Percentiles rank a stretch among this genome's conserved stretches.
Conservation (phyloP, 2,797 vertebrate genomes). For the Pithecia hirsuta region DNA sequence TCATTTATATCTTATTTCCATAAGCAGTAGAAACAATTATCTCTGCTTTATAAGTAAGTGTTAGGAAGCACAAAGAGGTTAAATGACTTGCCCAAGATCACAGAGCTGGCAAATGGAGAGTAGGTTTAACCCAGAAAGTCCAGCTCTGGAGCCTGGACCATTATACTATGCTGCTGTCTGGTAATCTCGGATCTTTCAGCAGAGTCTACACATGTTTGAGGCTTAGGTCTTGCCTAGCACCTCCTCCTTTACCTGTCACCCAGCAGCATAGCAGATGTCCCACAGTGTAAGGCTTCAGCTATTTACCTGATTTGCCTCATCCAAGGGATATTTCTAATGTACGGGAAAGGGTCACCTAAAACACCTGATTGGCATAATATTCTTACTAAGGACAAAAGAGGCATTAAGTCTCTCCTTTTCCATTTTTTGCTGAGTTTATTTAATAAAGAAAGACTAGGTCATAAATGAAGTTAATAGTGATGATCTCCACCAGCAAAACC, state of each 20-base stretch:
- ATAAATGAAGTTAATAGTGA: slow-evolving; percentile 27
- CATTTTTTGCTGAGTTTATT: slow-evolving; percentile 8
- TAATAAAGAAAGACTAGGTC: slow-evolving; percentile 32
- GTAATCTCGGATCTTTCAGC: background rate
- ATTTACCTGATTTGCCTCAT: background rate
- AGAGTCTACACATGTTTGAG: background rate
- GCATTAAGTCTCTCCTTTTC: background rate
- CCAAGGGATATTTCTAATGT: slow-evolving; percentile 26
- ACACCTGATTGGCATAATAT: background rate
- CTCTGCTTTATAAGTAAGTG: background rate
- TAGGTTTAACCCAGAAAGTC: background rate
- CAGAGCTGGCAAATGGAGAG: background rate
- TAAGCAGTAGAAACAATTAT: background rate
- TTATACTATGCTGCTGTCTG: background rate
- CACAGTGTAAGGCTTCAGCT: background rate
- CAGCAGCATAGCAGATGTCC: background rate
- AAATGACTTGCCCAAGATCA: background rate
- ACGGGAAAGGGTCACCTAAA: background rate
- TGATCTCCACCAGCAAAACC: background rate
- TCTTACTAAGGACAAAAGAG: slow-evolving; percentile 8
- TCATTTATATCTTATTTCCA: slow-evolving; percentile 4
- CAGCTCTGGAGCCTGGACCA: background rate
- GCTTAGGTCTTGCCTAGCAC: background rate
- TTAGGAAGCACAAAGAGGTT: background rate
- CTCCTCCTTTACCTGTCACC: background rate